A percentile compares a stretch with the other conserved stretches of the same genome.
Evolutionary conservation across 2,888 invertebrate species (phyloP).

Genomic region (Alsophila aescularia): DNA sequence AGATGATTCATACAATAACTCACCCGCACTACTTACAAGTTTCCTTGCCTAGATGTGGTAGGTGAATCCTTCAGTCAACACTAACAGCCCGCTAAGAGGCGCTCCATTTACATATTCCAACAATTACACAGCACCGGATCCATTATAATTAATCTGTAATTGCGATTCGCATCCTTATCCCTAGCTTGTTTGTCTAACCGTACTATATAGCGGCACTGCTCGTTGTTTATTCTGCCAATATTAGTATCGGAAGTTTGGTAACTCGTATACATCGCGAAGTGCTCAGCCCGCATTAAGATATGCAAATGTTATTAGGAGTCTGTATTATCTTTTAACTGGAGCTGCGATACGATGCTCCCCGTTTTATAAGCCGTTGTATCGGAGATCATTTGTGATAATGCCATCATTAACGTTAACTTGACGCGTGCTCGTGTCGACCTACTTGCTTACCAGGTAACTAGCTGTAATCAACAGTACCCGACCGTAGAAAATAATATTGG

Average conservation of each 20-base stretch:
- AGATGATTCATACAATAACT: too few species aligned
- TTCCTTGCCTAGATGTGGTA: too few species aligned
- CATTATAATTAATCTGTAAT: conserved; percentile 73
- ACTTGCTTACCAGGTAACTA: conserved; percentile 8
- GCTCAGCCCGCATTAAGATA: conserved; percentile 65
- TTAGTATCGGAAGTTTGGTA: conserved; percentile 55
- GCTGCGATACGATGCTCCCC: conserved; percentile 57
- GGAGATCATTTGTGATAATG: conserved; percentile 55
- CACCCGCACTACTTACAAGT: too few species aligned
- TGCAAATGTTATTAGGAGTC: conserved; percentile 74
- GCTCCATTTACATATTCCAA: conserved; percentile 58
- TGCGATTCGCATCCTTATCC: conserved; percentile 56
- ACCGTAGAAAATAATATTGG: too few species aligned
- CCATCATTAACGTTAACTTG: conserved; percentile 41
- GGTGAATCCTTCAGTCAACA: conserved; percentile 30
- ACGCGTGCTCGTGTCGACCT: conserved; percentile 11
- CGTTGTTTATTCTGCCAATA: conserved; percentile 63
- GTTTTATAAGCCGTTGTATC: conserved; percentile 55
- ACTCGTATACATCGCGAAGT: conserved; percentile 33
- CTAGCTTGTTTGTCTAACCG: conserved; percentile 53
- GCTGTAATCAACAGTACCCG: conserved; percentile 2
- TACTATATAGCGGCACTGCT: conserved; percentile 29
- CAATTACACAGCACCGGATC: conserved; percentile 53
- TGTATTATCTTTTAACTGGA: conserved; percentile 65
- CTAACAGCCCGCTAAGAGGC: conserved; percentile 31